Conservation (phyloP, 2,113 vertebrate genomes). For the Vidua macroura region DNA sequence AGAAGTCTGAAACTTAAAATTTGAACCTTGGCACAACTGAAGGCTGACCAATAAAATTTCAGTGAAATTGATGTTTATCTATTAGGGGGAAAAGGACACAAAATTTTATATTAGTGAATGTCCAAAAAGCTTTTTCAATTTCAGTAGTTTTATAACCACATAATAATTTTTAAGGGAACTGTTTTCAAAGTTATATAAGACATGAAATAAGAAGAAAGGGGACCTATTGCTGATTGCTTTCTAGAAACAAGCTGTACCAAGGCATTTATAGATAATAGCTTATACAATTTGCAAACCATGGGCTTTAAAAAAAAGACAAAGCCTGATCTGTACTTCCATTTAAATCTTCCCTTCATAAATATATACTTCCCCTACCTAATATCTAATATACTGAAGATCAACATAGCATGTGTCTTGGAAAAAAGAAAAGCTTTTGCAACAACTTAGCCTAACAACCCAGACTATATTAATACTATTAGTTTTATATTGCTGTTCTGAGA, state of each 20-base stretch:
- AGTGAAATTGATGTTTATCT: background rate
- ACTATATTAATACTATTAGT: background rate
- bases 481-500: background rate
- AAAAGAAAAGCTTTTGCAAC: background rate
- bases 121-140: background rate
- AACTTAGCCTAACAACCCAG: background rate
- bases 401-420: background rate
- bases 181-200: background rate
- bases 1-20: background rate
- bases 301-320: background rate
- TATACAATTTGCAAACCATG: background rate
- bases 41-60: background rate
- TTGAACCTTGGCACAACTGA: background rate
- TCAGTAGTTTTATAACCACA: background rate
- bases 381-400: background rate
- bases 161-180: background rate
- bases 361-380: background rate
- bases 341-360: background rate
- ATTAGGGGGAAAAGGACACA: background rate
- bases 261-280: background rate
- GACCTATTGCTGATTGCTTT: background rate
- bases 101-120: background rate
- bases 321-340: background rate
- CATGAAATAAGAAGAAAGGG: background rate
- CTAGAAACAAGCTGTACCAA: background rate